These are phyloP conservation scores for Pterostichus niger DNA, from an alignment of 2,888 invertebrate genomes.

Conservation along the genomic window DNA sequence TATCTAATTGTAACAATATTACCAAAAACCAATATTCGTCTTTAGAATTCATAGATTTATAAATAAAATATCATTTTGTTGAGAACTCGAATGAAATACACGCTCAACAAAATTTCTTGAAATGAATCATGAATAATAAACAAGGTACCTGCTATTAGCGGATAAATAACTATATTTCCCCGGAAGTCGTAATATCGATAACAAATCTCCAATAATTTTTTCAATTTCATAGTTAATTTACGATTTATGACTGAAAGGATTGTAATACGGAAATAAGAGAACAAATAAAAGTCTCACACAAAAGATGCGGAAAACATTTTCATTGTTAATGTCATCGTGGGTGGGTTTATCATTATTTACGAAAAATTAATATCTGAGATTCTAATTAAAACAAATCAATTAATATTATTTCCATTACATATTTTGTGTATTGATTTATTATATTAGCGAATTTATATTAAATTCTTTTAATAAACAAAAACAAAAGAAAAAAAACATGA, in stretches of 20 bases:
- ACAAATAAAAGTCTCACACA: constrained; percentile 8
- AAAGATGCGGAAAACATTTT: constrained; percentile 23
- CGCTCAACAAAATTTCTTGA: constrained; percentile 15
- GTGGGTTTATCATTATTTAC: constrained; percentile 13
- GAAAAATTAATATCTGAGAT: not conserved
- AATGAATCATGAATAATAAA: constrained; percentile 17
- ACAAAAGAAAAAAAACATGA: too few relatives aligned
- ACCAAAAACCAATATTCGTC: not conserved
- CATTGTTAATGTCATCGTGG: not conserved
- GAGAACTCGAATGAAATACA: not conserved
- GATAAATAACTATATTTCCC: constrained; percentile 24
- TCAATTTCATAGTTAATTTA: constrained; percentile 14
- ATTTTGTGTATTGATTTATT: not conserved
- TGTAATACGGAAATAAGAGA: constrained; percentile 13
- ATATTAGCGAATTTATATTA: too few relatives aligned
- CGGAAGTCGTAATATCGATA: constrained; percentile 28
- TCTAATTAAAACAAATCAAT: not conserved
- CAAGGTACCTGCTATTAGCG: constrained; percentile 1
- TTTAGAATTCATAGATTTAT: constrained; percentile 22
- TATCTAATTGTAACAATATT: not conserved
- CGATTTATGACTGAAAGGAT: not conserved
- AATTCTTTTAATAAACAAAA: too few relatives aligned
- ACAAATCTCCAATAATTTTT: constrained; percentile 10
- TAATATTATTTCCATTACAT: not conserved
- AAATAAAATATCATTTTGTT: constrained; percentile 19